Evolutionary conservation across 2,797 vertebrate genomes (phyloP).

Genomic region (Macrochelys suwanniensis): DNA sequence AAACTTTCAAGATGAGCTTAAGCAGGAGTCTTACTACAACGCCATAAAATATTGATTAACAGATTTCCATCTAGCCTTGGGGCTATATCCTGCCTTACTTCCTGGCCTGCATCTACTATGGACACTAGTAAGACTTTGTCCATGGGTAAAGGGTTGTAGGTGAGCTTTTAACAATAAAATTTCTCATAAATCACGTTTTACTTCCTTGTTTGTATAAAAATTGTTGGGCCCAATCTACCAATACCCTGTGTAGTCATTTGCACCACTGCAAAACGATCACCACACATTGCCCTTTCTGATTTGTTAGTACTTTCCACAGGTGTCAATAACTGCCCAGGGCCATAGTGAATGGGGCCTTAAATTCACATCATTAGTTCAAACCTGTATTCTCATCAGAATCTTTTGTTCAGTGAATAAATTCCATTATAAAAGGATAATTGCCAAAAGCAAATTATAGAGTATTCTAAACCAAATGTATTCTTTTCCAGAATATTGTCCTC

Average conservation of each 20-base stretch:
- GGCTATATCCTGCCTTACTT: not conserved
- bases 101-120: not conserved
- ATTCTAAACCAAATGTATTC: not conserved
- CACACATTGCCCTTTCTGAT: not conserved
- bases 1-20: not conserved
- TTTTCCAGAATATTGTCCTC: not conserved
- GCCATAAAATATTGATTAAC: not conserved
- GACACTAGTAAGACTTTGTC: not conserved
- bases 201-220: not conserved
- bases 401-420: not conserved
- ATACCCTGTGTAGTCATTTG: not conserved
- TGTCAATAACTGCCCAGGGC: not conserved
- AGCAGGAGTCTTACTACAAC: not conserved
- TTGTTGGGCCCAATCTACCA: not conserved
- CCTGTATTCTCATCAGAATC: not conserved
- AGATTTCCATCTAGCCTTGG: not conserved
- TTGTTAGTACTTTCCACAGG: not conserved
- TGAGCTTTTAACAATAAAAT: not conserved
- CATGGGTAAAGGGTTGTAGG: not conserved
- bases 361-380: not conserved
- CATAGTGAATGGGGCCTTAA: not conserved
- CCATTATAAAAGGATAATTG: not conserved
- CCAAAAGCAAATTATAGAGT: not conserved
- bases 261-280: not conserved
- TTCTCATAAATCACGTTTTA: not conserved